Evolutionary conservation across 2,888 invertebrate species (phyloP).

Genomic region (Neoitamus cyanurus): DNA sequence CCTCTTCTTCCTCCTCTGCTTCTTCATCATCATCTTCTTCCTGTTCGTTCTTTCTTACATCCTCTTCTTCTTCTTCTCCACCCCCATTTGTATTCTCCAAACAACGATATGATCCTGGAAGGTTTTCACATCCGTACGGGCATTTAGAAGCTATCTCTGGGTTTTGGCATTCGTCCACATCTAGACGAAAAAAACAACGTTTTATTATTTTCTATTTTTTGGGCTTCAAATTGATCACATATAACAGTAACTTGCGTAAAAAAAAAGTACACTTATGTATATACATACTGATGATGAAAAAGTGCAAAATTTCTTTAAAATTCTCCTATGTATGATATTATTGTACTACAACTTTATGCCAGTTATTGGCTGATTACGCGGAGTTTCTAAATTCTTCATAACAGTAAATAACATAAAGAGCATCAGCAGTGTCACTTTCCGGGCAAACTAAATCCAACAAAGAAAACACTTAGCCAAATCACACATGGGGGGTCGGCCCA

Average conservation of each 20-base stretch:
- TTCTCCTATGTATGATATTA: too few relatives aligned
- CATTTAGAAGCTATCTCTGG: constrained; percentile 64
- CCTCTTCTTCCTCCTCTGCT: constrained; percentile 45
- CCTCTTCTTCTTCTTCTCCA: constrained; percentile 46
- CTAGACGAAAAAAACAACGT: too few relatives aligned
- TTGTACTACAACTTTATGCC: too few relatives aligned
- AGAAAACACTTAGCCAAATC: too few relatives aligned
- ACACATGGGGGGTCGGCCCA: too few relatives aligned
- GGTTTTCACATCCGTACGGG: constrained; percentile 71
- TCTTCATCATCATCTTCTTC: constrained; percentile 43
- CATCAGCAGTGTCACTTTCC: too few relatives aligned
- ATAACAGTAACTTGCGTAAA: neutral
- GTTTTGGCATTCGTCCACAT: constrained; percentile 74
- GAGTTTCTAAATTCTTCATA: too few relatives aligned
- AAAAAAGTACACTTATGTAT: neutral
- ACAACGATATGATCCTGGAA: constrained; percentile 72
- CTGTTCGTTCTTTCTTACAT: constrained; percentile 35
- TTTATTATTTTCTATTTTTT: too few relatives aligned
- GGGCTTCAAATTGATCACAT: neutral
- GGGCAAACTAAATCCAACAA: too few relatives aligned
- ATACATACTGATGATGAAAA: neutral
- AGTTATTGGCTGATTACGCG: too few relatives aligned
- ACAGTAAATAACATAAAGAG: too few relatives aligned
- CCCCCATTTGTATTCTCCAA: constrained; percentile 50
- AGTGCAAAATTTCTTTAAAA: neutral